Evolutionary conservation across 2,113 vertebrate genomes (phyloP), one percentile per base, ranked within the genome.

Genomic region (Oncorhynchus nerka): DNA sequence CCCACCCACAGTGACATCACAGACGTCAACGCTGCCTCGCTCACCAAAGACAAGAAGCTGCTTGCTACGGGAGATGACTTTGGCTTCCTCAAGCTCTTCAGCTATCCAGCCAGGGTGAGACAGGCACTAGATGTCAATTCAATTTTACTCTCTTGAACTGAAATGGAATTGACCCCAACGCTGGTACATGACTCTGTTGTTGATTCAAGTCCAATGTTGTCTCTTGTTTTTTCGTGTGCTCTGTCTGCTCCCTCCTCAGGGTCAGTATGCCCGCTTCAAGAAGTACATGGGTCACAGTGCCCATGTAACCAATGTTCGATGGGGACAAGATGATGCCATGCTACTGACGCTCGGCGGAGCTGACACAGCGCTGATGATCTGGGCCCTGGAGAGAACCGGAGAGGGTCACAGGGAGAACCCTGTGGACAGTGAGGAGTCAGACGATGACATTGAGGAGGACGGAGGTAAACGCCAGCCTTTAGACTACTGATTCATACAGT

Each of bases 281-380:
- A 97, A 95, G 83, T 99, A 99, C 0, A 94, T 97, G 85, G 98
- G 95, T 45, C 98, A 99, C 90, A 98, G 98, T 4, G 95, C 95
- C 1, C 97, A 98, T 0, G 97, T 99, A 77, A 97, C 97, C 45
- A 98, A 96, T 0, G 95, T 98, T 30, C 89, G 95, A 70, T 99
- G 98, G 98, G 93, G 97, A 75, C 95, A 96, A 69, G 98, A 97
- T 1, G 97, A 99, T 81, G 92, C 95, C 0, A 84, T 95, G 84
- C 90, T 99, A 90, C 95, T 99, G 87, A 97, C 97, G 0, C 96
- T 99, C 61, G 98, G 98, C 0, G 98, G 97, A 0, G 96, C 96
- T 0, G 98, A 99, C 86, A 96, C 97, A 0, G 97, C 98, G 13
- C 87, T 99, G 83, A 98, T 99, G 97, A 96, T 98, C 92, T 99